Percentiles rank a stretch among this genome's conserved stretches.
Conservation (phyloP, 2,113 vertebrate genomes). For the Carollia perspicillata region DNA sequence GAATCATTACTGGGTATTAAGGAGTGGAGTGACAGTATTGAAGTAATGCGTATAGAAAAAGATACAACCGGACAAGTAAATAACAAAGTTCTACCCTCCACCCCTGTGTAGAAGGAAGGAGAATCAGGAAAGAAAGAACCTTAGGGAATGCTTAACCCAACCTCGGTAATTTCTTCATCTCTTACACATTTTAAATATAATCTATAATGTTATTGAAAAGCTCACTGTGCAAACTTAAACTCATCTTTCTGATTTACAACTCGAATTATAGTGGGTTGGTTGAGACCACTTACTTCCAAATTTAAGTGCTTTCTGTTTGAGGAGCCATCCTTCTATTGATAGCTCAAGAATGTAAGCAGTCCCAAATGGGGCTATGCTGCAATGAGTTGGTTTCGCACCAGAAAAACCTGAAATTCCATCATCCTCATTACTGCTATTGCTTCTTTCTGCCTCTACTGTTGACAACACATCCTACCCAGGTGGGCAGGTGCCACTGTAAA, state of each 20-base stretch:
- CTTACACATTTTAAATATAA: not conserved
- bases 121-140: not conserved
- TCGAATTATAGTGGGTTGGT: not conserved
- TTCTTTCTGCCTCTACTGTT: not conserved
- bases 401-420: not conserved
- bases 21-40: not conserved
- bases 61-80: not conserved
- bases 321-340: not conserved
- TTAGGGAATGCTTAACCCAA: not conserved
- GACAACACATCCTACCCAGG: not conserved
- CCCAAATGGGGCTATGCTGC: not conserved
- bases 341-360: not conserved
- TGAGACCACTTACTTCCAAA: not conserved
- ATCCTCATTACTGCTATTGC: not conserved
- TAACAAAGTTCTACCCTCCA: not conserved
- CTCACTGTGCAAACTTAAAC: not conserved
- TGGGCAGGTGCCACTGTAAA: not conserved
- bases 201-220: not conserved
- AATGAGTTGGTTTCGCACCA: not conserved
- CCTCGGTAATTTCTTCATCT: not conserved
- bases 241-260: not conserved
- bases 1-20: not conserved
- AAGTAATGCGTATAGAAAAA: not conserved
- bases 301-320: not conserved
- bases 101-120: not conserved